Base-by-base conservation (phyloP, 2,888 invertebrate species). In the Cantharis flavilabris region DNA sequence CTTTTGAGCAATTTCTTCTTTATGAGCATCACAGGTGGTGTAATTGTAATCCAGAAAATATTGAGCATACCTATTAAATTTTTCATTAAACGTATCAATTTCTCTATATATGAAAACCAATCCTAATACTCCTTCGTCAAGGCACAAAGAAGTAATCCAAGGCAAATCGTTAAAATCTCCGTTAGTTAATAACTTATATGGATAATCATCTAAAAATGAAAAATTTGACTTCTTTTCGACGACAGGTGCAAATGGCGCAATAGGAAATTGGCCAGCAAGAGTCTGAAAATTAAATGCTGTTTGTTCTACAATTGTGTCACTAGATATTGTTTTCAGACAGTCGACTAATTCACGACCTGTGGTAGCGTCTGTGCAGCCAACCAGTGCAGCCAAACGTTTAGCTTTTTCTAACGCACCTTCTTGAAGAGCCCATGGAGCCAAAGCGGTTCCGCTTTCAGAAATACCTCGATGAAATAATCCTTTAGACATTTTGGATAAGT, bases 91-190 rank as follows among this genome's bases (percentile, higher is more conserved):
- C 1, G 9, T 18, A 3, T 64, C 64, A 0, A 64, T 11, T 10
- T 64, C 64, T 3, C 2, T 11, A 11, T 5, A 3, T 10, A 63
- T 3, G 16, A 63, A 16, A 23, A 23, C 23, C 9, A 64, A 11
- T 1, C 7, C 64, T 18, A 92, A 93, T n/a, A 93, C 88, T 76
- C 95, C 95, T 86, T 95, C 95, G 75, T 94, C 92, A 13, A 91
- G 91, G 0, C 92, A 91, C 69, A 93, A 90, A 4, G 92, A 91
- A 0, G 91, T 89, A 71, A 95, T 89, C 16, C 16, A 16, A 16
- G 16, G 16, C 16, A 16, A 16, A 16, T 16, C 16, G 16, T 16
- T 16, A 16, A 16, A 16, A 16, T 16, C 16, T 1, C 16, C 16
- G 16, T 1, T 1, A 1, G 16, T 16, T 1, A 16, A 1, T 16